Conservation (phyloP, 2,113 vertebrate genomes). For the Sclerurus mexicanus region DNA sequence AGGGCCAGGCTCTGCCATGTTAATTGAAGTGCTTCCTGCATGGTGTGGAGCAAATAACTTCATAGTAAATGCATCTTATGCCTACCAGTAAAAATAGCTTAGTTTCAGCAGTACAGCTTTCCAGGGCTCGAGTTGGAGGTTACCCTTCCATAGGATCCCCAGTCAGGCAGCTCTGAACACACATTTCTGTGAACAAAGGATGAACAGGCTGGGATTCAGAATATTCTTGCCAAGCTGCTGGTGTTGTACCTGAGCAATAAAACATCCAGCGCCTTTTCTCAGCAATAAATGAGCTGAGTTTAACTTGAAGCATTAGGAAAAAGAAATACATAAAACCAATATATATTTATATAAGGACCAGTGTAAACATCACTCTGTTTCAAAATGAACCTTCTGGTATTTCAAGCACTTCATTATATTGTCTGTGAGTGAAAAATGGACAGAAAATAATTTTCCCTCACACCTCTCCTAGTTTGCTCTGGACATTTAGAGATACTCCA, state of each 20-base stretch:
- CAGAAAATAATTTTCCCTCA: background rate
- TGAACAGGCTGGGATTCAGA: background rate
- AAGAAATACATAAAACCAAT: background rate
- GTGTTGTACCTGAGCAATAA: background rate
- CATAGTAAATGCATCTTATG: background rate
- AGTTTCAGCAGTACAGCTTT: background rate
- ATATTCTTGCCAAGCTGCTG: background rate
- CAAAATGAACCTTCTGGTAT: constrained; percentile 18
- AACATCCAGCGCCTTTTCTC: background rate
- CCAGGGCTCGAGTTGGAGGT: background rate
- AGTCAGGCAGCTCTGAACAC: background rate
- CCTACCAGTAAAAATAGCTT: background rate
- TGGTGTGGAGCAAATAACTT: background rate
- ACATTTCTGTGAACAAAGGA: background rate
- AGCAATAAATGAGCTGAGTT: background rate
- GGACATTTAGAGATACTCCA: background rate
- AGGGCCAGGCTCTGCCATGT: background rate
- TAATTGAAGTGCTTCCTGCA: background rate
- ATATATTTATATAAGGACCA: background rate
- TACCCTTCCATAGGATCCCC: background rate
- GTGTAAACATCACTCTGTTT: background rate
- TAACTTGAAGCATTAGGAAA: background rate
- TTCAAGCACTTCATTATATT: constrained; percentile 30
- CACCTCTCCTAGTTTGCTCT: background rate
- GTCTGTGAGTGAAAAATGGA: background rate